Evolutionary conservation across 2,888 invertebrate genomes (phyloP).

Genomic region (Lingula anatina): DNA sequence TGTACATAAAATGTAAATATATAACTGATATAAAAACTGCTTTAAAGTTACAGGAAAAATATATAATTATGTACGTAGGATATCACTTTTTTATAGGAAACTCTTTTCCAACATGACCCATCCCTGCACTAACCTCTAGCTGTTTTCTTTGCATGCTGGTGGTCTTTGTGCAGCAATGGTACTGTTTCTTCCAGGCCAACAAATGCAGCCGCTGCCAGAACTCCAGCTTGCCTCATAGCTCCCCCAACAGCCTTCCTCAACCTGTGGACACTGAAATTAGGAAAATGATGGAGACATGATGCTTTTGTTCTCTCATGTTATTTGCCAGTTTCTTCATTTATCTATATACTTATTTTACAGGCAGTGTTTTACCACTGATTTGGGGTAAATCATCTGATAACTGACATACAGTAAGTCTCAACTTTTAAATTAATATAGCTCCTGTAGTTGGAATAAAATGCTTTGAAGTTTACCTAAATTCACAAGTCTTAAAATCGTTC

Average conservation of each 20-base stretch:
- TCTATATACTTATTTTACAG: no score
- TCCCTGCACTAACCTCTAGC: conserved; percentile 61
- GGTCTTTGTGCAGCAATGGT: conserved; percentile 69
- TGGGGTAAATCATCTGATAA: no score
- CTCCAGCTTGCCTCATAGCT: conserved; percentile 87
- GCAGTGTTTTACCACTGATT: no score
- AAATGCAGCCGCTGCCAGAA: conserved; percentile 84
- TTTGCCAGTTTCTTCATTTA: neutral
- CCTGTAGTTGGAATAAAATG: no score
- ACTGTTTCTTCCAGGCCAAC: conserved; percentile 72
- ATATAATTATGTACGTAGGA: no score
- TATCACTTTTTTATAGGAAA: neutral
- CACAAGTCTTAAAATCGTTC: no score
- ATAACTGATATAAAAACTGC: no score
- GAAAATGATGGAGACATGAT: neutral
- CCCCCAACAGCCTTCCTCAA: conserved; percentile 85
- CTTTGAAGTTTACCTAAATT: no score
- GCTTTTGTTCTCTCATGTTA: neutral
- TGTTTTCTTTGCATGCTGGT: conserved; percentile 58
- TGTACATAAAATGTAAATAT: no score
- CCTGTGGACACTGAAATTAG: conserved; percentile 65
- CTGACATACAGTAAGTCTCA: no score
- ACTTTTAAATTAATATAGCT: no score
- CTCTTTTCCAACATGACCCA: neutral
- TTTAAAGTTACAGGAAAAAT: no score